Base-by-base conservation (phyloP, 2,888 invertebrate species). In the Leptopilina drosophilae region DNA sequence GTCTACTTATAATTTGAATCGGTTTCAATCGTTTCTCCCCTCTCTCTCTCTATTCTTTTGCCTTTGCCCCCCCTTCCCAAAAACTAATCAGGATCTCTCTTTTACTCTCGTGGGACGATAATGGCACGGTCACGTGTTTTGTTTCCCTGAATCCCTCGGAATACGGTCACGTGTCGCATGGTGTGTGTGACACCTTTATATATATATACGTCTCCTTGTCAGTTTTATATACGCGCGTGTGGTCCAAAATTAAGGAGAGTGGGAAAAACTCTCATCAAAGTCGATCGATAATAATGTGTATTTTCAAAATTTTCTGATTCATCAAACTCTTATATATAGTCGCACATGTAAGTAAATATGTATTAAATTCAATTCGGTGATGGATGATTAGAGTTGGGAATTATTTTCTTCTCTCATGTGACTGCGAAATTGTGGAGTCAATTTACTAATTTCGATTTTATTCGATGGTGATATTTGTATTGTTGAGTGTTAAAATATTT, bases 1-100 rank as follows among this genome's bases (percentile, higher is more conserved):
- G 73, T 73, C 73, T 73, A 73, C 56, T 73, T 56, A 73, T 73
- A 73, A 73, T 73, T 73, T 56, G 73, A 73, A 73, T 73, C 33
- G 33, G 56, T 56, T n/a, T 33, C 33, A 73, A 33, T 53, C 73
- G 53, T 5, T 26, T 33, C 4, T 12, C 9, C 49, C 49, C 49
- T 3, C 49, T 49, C 7, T 8, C 0, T 46, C 2, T 46, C 7
- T 46, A 46, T 46, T 9, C 46, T 7, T 46, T 20, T 20, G 20
- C 20, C 20, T 20, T 20, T 0, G 1, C 20, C 20, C 20, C 7
- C 2, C 0, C 9, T 2, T 12, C 49, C 49, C 49, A 11, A 49
- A 49, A 33, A 73, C 53, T 33, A 73, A 73, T 73, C 73, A 56
- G 53, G 73, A 49, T 73, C 33, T 73, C 14, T 53, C 53, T 69